Evolutionary conservation across 92 coral and sea anemone species (phyloP).

Genomic region (Epizoanthus scotinus): DNA sequence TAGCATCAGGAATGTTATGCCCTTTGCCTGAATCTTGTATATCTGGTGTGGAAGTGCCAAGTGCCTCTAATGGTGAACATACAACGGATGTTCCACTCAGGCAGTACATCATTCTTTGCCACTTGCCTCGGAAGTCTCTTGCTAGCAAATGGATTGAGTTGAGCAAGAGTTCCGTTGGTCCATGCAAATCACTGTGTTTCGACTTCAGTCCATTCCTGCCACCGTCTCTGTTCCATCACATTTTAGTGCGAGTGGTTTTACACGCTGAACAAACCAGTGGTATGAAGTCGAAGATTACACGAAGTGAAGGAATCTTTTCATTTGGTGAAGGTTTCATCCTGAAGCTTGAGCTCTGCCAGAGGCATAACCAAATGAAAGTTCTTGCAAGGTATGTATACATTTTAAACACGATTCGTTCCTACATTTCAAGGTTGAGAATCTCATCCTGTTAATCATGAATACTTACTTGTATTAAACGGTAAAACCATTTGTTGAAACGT

Average conservation of each 20-base stretch:
- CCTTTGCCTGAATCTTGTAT: background rate
- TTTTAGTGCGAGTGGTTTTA: slow-evolving; percentile 38
- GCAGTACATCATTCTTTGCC: slow-evolving; percentile 48
- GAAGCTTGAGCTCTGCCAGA: slow-evolving; percentile 33
- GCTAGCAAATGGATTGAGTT: slow-evolving; percentile 18
- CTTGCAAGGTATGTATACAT: slow-evolving; percentile 31
- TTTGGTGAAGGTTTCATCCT: slow-evolving; percentile 38
- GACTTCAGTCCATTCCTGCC: slow-evolving; percentile 55
- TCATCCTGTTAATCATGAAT: no score
- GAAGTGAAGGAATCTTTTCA: slow-evolving; percentile 43
- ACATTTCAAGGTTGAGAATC: no score
- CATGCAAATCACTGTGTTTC: slow-evolving; percentile 30
- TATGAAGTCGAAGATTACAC: slow-evolving; percentile 24
- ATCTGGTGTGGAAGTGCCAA: background rate
- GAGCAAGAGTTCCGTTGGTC: background rate
- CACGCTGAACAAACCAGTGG: slow-evolving; percentile 34
- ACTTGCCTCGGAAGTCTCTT: slow-evolving; percentile 26
- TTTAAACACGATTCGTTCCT: no score
- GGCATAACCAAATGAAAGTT: slow-evolving; percentile 48
- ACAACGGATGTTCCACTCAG: background rate
- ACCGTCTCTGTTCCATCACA: slow-evolving; percentile 45
- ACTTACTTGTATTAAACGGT: no score
- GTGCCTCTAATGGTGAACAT: background rate
- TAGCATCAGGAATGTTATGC: slow-evolving; percentile 17
- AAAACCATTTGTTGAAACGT: no score